Percentiles rank a stretch among this genome's conserved stretches.
phyloP scores from a whole-genome alignment of 2,888 invertebrate genomes.

The Anoplius nigerrimus region DNA sequence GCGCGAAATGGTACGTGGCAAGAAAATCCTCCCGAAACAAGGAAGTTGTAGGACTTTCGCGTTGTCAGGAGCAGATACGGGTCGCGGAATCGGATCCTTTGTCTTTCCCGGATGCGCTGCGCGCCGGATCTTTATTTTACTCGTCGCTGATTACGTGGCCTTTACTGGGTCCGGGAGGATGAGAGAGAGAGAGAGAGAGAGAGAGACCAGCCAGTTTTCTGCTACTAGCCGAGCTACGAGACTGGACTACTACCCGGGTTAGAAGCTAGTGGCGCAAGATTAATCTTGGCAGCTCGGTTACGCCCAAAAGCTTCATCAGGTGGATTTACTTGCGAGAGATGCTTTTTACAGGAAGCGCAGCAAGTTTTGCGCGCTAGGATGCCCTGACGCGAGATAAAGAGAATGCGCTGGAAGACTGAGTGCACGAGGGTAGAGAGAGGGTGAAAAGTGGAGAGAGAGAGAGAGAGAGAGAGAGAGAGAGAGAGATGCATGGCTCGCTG shows the following conservation, averaged over 20 bases:
- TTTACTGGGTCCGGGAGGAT: background rate
- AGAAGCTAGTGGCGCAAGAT: conserved; percentile 35
- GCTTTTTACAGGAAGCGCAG: conserved; percentile 19
- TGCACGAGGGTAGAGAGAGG: background rate
- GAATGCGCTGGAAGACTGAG: too few relatives aligned
- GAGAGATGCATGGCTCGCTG: too few relatives aligned
- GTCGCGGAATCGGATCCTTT: conserved; percentile 5
- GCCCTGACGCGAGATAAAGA: background rate
- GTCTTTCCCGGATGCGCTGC: background rate
- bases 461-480: background rate
- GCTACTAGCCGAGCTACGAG: conserved; percentile 1
- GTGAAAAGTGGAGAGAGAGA: background rate
- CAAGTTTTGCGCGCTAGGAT: conserved; percentile 6
- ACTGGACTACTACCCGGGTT: too few relatives aligned
- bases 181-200: background rate
- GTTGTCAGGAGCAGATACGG: background rate
- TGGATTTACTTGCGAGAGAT: conserved; percentile 33
- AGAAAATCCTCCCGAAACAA: background rate
- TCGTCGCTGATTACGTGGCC: too few relatives aligned
- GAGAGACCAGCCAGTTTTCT: conserved; percentile 29
- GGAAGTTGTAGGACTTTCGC: background rate
- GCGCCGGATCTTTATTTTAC: too few relatives aligned
- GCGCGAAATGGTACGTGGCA: background rate
- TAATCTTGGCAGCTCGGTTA: conserved; percentile 43
- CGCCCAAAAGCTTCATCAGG: conserved; percentile 42